Conservation (phyloP, 2,888 invertebrate species). For the Eristalis pertinax region DNA sequence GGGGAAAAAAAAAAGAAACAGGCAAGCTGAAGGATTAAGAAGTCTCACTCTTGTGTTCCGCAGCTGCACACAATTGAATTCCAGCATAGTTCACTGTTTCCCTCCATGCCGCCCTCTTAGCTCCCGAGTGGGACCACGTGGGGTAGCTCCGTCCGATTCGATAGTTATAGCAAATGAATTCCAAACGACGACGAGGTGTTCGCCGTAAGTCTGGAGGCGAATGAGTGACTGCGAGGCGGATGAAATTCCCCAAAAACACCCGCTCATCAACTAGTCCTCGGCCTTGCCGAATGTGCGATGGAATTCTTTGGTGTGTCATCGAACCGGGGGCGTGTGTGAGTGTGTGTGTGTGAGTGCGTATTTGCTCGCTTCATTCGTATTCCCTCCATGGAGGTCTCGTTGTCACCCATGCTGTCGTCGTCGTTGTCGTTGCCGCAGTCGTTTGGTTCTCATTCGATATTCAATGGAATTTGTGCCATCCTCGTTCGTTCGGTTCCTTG, state of each 20-base stretch:
- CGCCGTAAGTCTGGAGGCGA: slow-evolving; percentile 13
- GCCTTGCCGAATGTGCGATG: slow-evolving; percentile 2
- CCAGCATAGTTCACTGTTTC: slow-evolving; percentile 58
- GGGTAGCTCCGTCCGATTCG: slow-evolving; percentile 3
- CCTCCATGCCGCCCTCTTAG: slow-evolving; percentile 5
- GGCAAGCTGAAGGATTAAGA: slow-evolving; percentile 51
- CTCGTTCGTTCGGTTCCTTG: background rate
- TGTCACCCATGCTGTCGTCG: slow-evolving; percentile 18
- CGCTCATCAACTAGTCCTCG: slow-evolving; percentile 9
- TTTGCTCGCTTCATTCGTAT: slow-evolving; percentile 32
- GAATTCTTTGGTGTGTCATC: slow-evolving; percentile 66
- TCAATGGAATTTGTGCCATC: slow-evolving; percentile 58
- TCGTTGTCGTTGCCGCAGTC: slow-evolving; percentile 6
- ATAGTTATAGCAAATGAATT: slow-evolving; percentile 37
- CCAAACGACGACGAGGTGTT: slow-evolving; percentile 44
- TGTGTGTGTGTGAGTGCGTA: background rate
- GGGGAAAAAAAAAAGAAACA: slow-evolving; percentile 2
- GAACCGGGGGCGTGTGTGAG: slow-evolving; percentile 27
- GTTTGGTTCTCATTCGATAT: slow-evolving; percentile 55
- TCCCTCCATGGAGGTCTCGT: slow-evolving; percentile 2
- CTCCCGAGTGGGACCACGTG: background rate
- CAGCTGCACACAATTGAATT: slow-evolving; percentile 60
- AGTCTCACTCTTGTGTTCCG: slow-evolving; percentile 48
- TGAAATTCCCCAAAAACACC: slow-evolving; percentile 44
- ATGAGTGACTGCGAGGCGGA: slow-evolving; percentile 12